These are phyloP conservation scores for Perca fluviatilis DNA, from an alignment of 2,113 vertebrate genomes.

Conservation along the genomic window DNA sequence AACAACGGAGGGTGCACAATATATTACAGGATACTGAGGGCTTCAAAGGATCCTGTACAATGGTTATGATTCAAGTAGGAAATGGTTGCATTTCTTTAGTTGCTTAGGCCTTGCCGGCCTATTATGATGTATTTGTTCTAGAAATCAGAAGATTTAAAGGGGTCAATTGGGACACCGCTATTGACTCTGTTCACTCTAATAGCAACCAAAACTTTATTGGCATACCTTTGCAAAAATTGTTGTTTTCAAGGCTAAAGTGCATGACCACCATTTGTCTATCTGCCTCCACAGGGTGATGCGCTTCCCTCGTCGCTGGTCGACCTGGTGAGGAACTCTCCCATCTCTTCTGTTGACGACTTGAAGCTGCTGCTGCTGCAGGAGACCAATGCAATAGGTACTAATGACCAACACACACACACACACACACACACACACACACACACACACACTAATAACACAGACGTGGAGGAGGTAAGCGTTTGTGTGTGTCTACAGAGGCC, in stretches of 20 bases:
- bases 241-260: not conserved
- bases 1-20: not conserved
- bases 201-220: not conserved
- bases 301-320: slow-evolving; percentile 92
- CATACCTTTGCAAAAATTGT: not conserved
- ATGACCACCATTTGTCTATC: slow-evolving; percentile 7
- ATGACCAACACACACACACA: slow-evolving; percentile 37
- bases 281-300: slow-evolving; percentile 87
- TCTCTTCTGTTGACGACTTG: slow-evolving; percentile 92
- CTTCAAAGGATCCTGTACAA: not conserved
- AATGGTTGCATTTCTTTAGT: not conserved
- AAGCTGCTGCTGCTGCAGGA: slow-evolving; percentile 89
- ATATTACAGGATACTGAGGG: not conserved
- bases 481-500: slow-evolving; percentile 53
- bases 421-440: slow-evolving; percentile 22
- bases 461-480: slow-evolving; percentile 54
- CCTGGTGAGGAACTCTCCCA: slow-evolving; percentile 89
- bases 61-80: not conserved
- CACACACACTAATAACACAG: slow-evolving; percentile 46
- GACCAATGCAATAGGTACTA: slow-evolving; percentile 90
- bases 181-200: not conserved
- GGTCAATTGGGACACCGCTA: too few relatives aligned
- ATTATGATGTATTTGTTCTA: not conserved
- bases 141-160: not conserved
- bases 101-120: fast-evolving